Evolutionary conservation across 2,888 invertebrate genomes (phyloP).

Genomic region (Andricus curvator): DNA sequence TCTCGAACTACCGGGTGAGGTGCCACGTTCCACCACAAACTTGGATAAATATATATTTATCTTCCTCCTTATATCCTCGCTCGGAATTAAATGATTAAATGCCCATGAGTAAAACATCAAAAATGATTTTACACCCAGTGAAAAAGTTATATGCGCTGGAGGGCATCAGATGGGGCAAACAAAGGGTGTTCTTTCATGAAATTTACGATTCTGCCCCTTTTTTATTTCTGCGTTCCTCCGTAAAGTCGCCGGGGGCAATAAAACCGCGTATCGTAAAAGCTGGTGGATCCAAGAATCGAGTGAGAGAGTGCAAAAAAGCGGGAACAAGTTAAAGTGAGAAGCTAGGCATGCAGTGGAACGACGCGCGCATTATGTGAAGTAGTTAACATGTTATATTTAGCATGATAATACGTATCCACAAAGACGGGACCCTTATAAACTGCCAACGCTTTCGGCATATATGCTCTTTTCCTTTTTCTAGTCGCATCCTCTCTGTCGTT

Average conservation of each 20-base stretch:
- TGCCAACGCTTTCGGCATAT: slow-evolving; percentile 71
- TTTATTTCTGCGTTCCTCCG: not conserved
- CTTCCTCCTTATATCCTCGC: no score
- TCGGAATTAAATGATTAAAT: no score
- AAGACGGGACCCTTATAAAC: slow-evolving; percentile 76
- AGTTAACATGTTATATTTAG: slow-evolving; percentile 81
- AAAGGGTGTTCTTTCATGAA: not conserved
- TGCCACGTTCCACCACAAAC: no score
- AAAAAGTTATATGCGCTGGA: not conserved
- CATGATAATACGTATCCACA: slow-evolving; percentile 77
- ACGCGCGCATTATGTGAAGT: slow-evolving; percentile 82
- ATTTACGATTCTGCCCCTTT: not conserved
- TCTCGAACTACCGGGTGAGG: no score
- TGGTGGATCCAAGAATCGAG: slow-evolving; percentile 20
- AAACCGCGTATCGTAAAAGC: slow-evolving; percentile 20
- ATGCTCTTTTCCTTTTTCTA: slow-evolving; percentile 59
- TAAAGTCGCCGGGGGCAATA: slow-evolving; percentile 3
- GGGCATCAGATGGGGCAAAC: not conserved
- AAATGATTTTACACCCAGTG: not conserved
- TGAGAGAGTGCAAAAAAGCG: slow-evolving; percentile 44
- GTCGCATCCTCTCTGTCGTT: slow-evolving; percentile 12
- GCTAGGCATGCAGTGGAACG: slow-evolving; percentile 43
- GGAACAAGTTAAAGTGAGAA: slow-evolving; percentile 45
- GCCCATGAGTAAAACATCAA: no score
- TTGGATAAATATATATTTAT: no score